These are phyloP conservation scores for Epicauta chinensis DNA, from an alignment of 1,140 invertebrate genomes.

Conservation along the genomic window DNA sequence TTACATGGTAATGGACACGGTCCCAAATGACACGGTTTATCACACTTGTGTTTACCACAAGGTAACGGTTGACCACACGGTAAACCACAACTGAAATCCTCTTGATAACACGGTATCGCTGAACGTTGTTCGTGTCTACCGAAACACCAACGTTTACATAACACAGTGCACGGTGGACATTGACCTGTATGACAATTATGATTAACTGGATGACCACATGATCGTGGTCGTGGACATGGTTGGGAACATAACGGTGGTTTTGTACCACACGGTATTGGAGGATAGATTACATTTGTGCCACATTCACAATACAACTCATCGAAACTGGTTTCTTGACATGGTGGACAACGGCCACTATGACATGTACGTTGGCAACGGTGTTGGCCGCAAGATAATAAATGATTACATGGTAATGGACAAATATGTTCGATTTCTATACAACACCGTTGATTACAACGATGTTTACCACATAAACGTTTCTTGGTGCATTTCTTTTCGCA, in stretches of 20 bases:
- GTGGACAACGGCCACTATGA: conserved; percentile 80
- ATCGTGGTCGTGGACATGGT: conserved; percentile 69
- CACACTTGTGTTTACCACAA: conserved; percentile 53
- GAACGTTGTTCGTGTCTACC: conserved; percentile 84
- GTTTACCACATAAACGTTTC: conserved; percentile 78
- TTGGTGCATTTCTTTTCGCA: conserved; percentile 88
- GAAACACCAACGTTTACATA: conserved; percentile 68
- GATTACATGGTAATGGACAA: conserved; percentile 77
- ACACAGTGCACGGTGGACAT: conserved; percentile 91
- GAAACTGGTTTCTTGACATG: conserved; percentile 73
- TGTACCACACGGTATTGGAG: conserved; percentile 88
- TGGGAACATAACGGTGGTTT: conserved; percentile 70
- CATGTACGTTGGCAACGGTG: conserved; percentile 86
- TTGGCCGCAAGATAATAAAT: conserved; percentile 72
- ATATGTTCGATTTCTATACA: conserved; percentile 82
- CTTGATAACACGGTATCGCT: conserved; percentile 83
- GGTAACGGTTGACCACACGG: conserved; percentile 69
- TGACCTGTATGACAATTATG: conserved; percentile 71
- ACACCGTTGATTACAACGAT: conserved; percentile 81
- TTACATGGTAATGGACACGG: conserved; percentile 56
- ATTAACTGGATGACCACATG: conserved; percentile 73
- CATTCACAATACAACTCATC: conserved; percentile 91
- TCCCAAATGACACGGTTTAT: conserved; percentile 55
- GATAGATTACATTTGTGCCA: conserved; percentile 75
- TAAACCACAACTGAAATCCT: conserved; percentile 83